Evolutionary conservation across 2,797 vertebrate species (phyloP), one percentile per base, ranked within the genome.

Genomic region (Diplodus puntazzo): DNA sequence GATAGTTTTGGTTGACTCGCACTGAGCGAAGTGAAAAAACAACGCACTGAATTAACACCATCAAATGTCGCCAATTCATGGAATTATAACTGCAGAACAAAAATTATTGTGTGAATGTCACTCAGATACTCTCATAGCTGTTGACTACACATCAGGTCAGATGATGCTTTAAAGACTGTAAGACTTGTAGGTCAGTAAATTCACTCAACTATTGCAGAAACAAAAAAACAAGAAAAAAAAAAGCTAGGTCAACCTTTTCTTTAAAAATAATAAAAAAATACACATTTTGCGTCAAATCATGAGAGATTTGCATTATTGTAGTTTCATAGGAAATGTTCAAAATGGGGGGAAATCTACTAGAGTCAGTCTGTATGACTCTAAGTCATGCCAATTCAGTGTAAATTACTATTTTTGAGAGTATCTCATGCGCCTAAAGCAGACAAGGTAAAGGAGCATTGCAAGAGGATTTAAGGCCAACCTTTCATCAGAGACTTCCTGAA

Each of bases 101-200:
- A 69, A 55, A n/a, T 34, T 13, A 50, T 18, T 39, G 55, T 57
- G 59, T 80, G 73, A 77, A 79, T 55, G 46, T 85, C 61, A 70
- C 74, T 78, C 66, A 3, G 67, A 86, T 64, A 58, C 76, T 79
- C 65, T 55, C 66, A 65, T 58, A 77, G 73, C 79, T 86, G 88
- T 79, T 70, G 77, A 79, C 79, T 66, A 83, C 79, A 81, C 85
- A 71, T 82, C 86, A 84, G 85, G 82, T 80, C 82, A 87, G 83
- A 73, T 74, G 62, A 85, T 73, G 77, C 67, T 65, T 74, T 68
- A 39, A 79, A 73, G 75, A 84, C 77, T 64, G 78, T 79, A 92
- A 92, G 90, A 89, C 89, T 88, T 84, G 82, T 67, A 85, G 79
- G 88, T 92, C 86, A 85, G 85, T 87, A 88, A 92, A 91, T 92